Evolutionary conservation across 1,140 invertebrate genomes (phyloP).

Genomic region (Dreissena polymorpha): DNA sequence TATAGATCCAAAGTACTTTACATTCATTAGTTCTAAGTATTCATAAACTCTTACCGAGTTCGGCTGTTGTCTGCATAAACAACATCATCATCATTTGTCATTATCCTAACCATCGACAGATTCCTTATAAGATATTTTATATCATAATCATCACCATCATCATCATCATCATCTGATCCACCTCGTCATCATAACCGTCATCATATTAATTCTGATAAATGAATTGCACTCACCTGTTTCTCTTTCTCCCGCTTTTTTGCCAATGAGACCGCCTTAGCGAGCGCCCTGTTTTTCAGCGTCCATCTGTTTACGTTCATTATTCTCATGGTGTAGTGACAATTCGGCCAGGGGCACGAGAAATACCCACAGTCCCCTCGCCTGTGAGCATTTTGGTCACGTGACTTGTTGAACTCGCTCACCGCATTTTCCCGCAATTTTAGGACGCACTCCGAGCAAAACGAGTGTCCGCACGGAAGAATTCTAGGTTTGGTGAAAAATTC

Average conservation of each 20-base stretch:
- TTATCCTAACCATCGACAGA: conserved; percentile 40
- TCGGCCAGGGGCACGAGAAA: conserved; percentile 43
- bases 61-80: background rate
- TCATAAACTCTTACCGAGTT: background rate
- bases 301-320: conserved; percentile 52
- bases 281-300: conserved; percentile 35
- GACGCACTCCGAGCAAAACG: conserved; percentile 37
- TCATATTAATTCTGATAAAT: background rate
- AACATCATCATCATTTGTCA: conserved; percentile 44
- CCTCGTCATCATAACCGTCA: background rate
- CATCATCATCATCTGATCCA: conserved; percentile 17
- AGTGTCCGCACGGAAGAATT: conserved; percentile 48
- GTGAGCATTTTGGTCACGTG: conserved; percentile 45
- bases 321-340: conserved; percentile 49
- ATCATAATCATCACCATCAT: conserved; percentile 48
- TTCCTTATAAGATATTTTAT: conserved; percentile 19
- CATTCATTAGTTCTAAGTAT: background rate
- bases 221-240: conserved; percentile 24
- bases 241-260: conserved; percentile 27
- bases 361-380: conserved; percentile 47
- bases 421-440: conserved; percentile 13
- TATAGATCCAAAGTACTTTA: background rate
- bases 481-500: conserved; percentile 24
- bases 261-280: conserved; percentile 15
- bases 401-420: conserved; percentile 33